Conservation (phyloP, 2,113 vertebrate genomes). For the Aramus guarauna region DNA sequence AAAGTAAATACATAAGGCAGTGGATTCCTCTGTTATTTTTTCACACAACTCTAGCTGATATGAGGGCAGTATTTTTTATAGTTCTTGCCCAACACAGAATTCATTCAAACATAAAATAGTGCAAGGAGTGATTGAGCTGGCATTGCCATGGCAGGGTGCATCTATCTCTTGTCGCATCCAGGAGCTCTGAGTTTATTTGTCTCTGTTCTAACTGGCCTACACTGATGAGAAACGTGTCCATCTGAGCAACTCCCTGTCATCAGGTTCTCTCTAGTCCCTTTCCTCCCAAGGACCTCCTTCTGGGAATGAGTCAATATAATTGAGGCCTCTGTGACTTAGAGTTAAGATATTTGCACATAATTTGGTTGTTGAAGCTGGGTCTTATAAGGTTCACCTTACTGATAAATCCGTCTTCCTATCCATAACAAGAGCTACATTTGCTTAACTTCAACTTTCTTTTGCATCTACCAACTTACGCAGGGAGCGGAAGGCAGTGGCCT, state of each 20-base stretch:
- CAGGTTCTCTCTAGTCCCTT: not conserved
- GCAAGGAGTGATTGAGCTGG: not conserved
- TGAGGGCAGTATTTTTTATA: not conserved
- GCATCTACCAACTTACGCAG: not conserved
- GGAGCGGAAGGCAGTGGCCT: not conserved
- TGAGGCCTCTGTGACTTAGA: not conserved
- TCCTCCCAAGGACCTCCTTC: not conserved
- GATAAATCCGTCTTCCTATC: not conserved
- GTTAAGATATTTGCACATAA: not conserved
- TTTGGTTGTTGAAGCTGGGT: not conserved
- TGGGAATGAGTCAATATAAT: not conserved
- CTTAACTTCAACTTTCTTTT: not conserved
- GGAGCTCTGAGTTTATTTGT: not conserved
- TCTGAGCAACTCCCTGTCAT: not conserved
- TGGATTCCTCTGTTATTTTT: not conserved
- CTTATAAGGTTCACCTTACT: not conserved
- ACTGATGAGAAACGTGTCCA: not conserved
- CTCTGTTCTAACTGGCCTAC: not conserved
- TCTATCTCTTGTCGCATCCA: not conserved
- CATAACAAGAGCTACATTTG: rapidly evolving
- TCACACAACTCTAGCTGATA: not conserved
- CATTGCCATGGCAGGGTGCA: not conserved
- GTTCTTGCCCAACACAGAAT: not conserved
- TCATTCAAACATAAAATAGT: not conserved
- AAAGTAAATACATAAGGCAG: not conserved